Base-by-base conservation (phyloP, 2,797 vertebrate species). In the Pantherophis vulpinus region DNA sequence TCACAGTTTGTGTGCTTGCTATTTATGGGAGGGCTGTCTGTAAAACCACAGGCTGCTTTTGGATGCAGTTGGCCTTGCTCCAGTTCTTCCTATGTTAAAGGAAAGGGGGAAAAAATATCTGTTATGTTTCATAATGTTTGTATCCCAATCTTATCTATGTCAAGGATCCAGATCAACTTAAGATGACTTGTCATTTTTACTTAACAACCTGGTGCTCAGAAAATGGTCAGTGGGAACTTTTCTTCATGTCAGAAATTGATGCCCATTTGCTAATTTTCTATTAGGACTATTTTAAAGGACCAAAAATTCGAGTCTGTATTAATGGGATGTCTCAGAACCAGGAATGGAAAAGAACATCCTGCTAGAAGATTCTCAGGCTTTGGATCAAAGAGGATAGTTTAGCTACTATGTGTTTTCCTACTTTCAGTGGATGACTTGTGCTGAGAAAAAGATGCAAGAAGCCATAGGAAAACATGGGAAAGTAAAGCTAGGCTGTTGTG, bases 1-100 rank as follows among this genome's bases (percentile, higher is more conserved):
- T 94, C 92, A 95, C 93, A 88, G 0, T 95, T 89, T 93, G 55
- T 87, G 87, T 79, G 0, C 13, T 88, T 91, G 93, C 88, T 91
- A 29, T 94, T 94, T 0, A 0, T 93, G 86, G 92, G 87, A 74
- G 56, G 90, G 0, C 63, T 66, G 42, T 86, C 90, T 92, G 2
- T 14, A 86, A 91, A 91, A 88, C 13, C 42, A 51, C 61, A 29
- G 37, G 14, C 63, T 79, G 42, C 20, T 91, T 93, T 88, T 54
- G 20, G 29, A 60, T 88, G 56, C 25, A 13, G 55, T 25, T 37
- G 89, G 61, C 63, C 60, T 90, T 87, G 20, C 27, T 51, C 47
- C 4, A 63, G 63, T 27, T 92, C 55, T 89, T 89, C 11, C 66
- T 93, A 29, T 27, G 27, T 74, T 51, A 61, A 60, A 47, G 16